Conservation (phyloP, 2,113 vertebrate genomes). For the Paratilapia polleni region DNA sequence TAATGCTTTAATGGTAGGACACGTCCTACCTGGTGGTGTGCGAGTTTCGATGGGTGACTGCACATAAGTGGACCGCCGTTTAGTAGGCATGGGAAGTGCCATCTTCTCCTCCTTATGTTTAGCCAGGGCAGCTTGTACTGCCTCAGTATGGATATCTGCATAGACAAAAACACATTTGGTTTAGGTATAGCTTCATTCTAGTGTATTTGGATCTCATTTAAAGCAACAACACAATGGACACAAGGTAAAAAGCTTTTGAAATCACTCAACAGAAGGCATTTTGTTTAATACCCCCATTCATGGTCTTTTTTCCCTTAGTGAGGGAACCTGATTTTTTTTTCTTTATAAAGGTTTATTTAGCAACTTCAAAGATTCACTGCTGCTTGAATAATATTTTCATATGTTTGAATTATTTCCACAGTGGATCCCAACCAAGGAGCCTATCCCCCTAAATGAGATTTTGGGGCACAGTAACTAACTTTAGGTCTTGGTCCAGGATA, state of each 20-base stretch:
- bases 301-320: not conserved
- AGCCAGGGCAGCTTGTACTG: slow-evolving; percentile 94
- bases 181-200: not conserved
- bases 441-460: not conserved
- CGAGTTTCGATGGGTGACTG: slow-evolving; percentile 92
- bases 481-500: not conserved
- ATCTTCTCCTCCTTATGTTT: slow-evolving; percentile 99
- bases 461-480: not conserved
- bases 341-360: not conserved
- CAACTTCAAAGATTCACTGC: not conserved
- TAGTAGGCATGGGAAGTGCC: slow-evolving; percentile 97
- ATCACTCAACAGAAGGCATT: not conserved
- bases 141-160: slow-evolving; percentile 92
- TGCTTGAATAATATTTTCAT: not conserved
- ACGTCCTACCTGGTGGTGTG: slow-evolving; percentile 90
- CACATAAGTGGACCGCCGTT: slow-evolving; percentile 92
- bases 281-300: not conserved
- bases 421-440: not conserved
- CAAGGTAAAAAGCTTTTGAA: not conserved
- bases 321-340: not conserved
- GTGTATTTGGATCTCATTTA: not conserved
- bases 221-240: not conserved
- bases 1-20: not conserved
- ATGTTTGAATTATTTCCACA: not conserved
- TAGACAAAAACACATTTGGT: not conserved